Conservation (phyloP, 1,140 invertebrate genomes). For the Theocolax elegans region DNA sequence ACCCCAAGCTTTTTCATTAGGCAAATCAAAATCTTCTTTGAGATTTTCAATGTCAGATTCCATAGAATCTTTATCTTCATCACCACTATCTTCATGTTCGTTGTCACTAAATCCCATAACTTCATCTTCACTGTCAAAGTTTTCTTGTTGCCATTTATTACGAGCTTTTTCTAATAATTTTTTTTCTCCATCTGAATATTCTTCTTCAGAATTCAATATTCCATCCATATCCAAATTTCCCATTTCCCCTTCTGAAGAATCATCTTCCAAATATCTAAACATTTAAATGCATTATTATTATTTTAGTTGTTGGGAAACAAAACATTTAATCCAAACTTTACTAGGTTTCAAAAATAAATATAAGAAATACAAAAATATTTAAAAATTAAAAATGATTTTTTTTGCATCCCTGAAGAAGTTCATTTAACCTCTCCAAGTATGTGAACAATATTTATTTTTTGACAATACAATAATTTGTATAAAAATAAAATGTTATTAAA, state of each 20-base stretch:
- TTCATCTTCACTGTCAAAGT: constrained; percentile 75
- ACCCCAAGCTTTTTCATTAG: constrained; percentile 87
- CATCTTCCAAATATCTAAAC: background rate
- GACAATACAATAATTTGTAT: too few relatives aligned
- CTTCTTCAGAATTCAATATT: constrained; percentile 77
- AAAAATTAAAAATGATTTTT: too few relatives aligned
- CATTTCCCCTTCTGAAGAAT: constrained; percentile 35
- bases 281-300: background rate
- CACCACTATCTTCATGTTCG: constrained; percentile 64
- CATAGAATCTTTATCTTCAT: constrained; percentile 64
- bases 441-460: too few relatives aligned
- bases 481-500: too few relatives aligned
- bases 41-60: constrained; percentile 79
- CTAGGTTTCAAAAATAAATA: too few relatives aligned
- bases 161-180: constrained; percentile 73
- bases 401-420: too few relatives aligned
- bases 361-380: too few relatives aligned
- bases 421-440: too few relatives aligned
- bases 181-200: constrained; percentile 75
- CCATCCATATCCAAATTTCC: constrained; percentile 61
- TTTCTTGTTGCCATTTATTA: constrained; percentile 64
- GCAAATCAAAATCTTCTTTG: constrained; percentile 75
- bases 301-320: too few relatives aligned
- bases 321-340: too few relatives aligned
- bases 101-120: constrained; percentile 69